Conservation (phyloP, 2,113 vertebrate species). For the Alectura lathami region DNA sequence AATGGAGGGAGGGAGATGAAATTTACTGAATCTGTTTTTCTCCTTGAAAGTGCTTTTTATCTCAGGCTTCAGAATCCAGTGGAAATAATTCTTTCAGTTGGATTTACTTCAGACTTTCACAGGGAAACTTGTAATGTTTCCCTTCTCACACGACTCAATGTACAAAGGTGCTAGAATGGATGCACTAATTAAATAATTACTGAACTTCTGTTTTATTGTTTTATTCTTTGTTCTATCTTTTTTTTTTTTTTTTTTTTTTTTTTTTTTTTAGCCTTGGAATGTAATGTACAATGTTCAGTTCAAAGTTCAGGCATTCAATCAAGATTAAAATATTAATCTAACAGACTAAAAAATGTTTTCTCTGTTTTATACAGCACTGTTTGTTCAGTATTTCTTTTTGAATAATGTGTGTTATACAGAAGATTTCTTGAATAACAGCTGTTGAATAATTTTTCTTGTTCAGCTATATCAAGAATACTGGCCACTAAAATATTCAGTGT, state of each 20-base stretch:
- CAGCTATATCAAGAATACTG: not conserved
- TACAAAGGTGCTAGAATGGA: not conserved
- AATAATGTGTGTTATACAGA: not conserved
- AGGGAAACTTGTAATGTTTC: not conserved
- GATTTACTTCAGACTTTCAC: not conserved
- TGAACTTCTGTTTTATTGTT: not conserved
- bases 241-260: not conserved
- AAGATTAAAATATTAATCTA: not conserved
- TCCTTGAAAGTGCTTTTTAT: not conserved
- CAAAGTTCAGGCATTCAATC: not conserved
- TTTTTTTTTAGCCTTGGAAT: not conserved
- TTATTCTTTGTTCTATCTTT: not conserved
- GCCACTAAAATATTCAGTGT: not conserved
- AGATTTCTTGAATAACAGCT: not conserved
- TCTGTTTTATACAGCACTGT: not conserved
- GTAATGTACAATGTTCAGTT: not conserved
- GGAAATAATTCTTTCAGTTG: not conserved
- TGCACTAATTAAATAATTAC: not conserved
- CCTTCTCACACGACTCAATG: not conserved
- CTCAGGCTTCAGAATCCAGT: not conserved
- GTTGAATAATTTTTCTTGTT: slow-evolving; percentile 19
- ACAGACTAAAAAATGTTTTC: not conserved
- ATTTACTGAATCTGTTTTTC: not conserved
- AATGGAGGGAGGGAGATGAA: not conserved
- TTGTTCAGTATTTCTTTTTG: not conserved